phyloP scores from a whole-genome alignment of 1,140 invertebrate genomes.

The Scylla paramamosain region DNA sequence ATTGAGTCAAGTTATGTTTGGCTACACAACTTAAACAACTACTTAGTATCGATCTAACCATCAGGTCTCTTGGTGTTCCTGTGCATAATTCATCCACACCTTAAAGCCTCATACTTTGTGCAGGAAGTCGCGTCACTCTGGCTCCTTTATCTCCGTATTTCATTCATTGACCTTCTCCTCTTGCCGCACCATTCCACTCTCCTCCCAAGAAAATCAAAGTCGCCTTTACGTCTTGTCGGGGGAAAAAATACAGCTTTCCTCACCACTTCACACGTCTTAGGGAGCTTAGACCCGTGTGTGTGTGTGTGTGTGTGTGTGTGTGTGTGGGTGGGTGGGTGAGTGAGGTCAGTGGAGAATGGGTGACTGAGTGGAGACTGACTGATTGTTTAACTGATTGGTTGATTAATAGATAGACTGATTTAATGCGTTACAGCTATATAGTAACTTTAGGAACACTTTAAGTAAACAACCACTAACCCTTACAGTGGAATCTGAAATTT shows the following conservation, averaged over 20 bases:
- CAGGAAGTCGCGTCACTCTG: background rate
- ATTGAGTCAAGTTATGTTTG: too few species aligned
- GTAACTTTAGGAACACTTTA: too few species aligned
- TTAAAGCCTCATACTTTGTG: background rate
- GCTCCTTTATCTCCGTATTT: background rate
- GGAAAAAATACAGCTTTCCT: background rate
- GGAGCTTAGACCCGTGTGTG: background rate
- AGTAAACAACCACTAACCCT: too few species aligned
- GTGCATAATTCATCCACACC: background rate
- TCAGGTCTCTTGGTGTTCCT: too few species aligned
- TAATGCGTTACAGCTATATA: too few species aligned
- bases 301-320: constrained; percentile 55
- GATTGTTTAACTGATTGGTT: too few species aligned
- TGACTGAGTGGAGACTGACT: too few species aligned
- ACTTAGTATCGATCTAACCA: too few species aligned
- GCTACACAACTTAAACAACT: too few species aligned
- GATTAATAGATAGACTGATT: too few species aligned
- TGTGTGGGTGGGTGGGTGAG: constrained; percentile 28
- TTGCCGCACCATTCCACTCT: background rate
- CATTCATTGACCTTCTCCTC: background rate
- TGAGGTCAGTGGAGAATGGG: background rate
- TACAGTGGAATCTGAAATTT: too few species aligned
- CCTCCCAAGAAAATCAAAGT: background rate
- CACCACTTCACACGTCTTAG: background rate
- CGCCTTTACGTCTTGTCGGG: background rate